Evolutionary conservation across 2,888 invertebrate genomes (phyloP), one percentile per base, ranked within the genome.

Genomic region (Malachius bipustulatus): DNA sequence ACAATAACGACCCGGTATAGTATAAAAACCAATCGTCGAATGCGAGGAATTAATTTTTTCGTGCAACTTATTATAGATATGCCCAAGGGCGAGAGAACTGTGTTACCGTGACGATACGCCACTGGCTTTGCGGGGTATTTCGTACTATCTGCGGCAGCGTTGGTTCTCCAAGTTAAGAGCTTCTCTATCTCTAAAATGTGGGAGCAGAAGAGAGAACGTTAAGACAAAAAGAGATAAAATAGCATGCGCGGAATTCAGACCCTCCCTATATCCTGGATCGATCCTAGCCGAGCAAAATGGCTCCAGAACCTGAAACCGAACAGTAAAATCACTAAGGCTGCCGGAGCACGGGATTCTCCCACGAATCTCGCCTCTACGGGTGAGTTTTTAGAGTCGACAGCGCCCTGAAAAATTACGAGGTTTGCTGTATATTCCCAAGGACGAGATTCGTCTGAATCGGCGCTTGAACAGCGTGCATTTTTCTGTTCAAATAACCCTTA

Each of bases 151-250:
- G n/a, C n/a, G n/a, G n/a, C n/a, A n/a, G n/a, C n/a, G n/a, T n/a
- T 19, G 6, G 12, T 24, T n/a, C 14, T 16, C 19, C 30, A 13
- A 19, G 31, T 15, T 28, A 34, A 34, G 26, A 34, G 24, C 24
- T 19, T n/a, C n/a, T n/a, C n/a, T n/a, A n/a, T n/a, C n/a, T n/a
- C n/a, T 6, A 51, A 43, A 39, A 46, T 48, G 48, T 47, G 51
- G 49, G 50, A 45, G 56, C 46, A 52, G 50, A 56, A 59, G 60
- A 47, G 61, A 59, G 60, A 59, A 52, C 53, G 51, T n/a, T 59
- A 61, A 62, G 62, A 62, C 61, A 62, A 63, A 62, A 62, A 62
- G 60, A 60, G 62, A 62, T 62, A 62, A 62, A 62, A 62, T 56
- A 55, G 56, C 58, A 60, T 61, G 62, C 62, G 62, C 60, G 59